These are phyloP conservation scores for Epinephelus awoara DNA, from an alignment of 2,797 vertebrate species.

Conservation along the genomic window DNA sequence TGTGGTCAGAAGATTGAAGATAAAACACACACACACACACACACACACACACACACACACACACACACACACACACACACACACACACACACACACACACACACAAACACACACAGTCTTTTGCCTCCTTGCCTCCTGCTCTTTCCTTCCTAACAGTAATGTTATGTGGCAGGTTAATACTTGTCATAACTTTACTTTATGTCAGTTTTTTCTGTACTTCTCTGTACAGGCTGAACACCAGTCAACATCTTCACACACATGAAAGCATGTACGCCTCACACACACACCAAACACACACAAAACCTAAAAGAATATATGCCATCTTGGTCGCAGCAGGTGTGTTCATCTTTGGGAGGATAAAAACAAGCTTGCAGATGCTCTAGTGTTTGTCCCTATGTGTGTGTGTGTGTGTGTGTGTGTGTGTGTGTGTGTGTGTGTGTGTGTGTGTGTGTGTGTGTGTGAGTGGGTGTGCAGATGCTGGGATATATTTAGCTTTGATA, in stretches of 20 bases:
- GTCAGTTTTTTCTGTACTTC: slow-evolving; percentile 12
- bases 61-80: neutral
- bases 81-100: neutral
- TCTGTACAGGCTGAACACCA: neutral
- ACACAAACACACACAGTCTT: neutral
- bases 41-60: neutral
- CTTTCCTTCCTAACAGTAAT: slow-evolving; percentile 7
- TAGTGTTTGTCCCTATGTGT: neutral
- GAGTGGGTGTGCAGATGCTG: slow-evolving; percentile 53
- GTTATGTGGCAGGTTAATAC: slow-evolving; percentile 23
- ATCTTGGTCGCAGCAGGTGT: slow-evolving; percentile 44
- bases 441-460: slow-evolving; percentile 3
- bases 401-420: slow-evolving; percentile 9
- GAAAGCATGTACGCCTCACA: neutral
- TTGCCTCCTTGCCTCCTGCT: neutral
- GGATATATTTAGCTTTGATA: slow-evolving; percentile 69
- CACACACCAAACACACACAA: neutral
- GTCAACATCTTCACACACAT: slow-evolving; percentile 7
- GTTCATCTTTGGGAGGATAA: slow-evolving; percentile 31
- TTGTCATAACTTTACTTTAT: slow-evolving; percentile 23
- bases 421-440: neutral
- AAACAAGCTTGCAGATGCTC: slow-evolving; percentile 35
- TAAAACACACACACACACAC: slow-evolving; percentile 6
- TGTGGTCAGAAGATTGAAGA: slow-evolving; percentile 39
- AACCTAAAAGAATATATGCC: neutral